A percentile compares a stretch with the other conserved stretches of the same genome.
Conservation (phyloP, 1,140 invertebrate genomes). For the Ceratina japonica region DNA sequence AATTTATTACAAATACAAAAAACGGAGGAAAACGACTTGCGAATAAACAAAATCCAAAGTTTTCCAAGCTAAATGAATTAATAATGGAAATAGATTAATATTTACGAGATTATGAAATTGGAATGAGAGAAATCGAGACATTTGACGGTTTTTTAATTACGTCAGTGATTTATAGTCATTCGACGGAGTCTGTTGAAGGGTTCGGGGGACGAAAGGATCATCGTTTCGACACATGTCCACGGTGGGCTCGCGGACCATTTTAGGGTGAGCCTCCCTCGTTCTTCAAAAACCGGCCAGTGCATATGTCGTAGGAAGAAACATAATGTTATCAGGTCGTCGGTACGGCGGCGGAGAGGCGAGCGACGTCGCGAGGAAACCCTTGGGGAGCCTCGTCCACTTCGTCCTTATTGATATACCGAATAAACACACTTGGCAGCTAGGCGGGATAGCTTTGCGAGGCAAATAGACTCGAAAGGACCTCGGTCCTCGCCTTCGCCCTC, state of each 20-base stretch:
- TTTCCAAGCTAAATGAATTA: too few relatives aligned
- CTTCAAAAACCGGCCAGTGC: constrained; percentile 61
- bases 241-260: constrained; percentile 44
- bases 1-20: too few relatives aligned
- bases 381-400: constrained; percentile 55
- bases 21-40: too few relatives aligned
- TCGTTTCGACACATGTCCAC: constrained; percentile 56
- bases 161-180: constrained; percentile 34
- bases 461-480: constrained; percentile 53
- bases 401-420: constrained; percentile 71
- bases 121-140: background rate
- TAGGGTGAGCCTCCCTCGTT: constrained; percentile 52
- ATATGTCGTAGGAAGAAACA: constrained; percentile 64
- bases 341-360: constrained; percentile 42
- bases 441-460: constrained; percentile 58
- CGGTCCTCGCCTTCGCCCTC: constrained; percentile 10
- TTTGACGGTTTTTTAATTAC: constrained; percentile 16
- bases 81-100: too few relatives aligned
- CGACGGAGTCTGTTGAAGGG: constrained; percentile 10
- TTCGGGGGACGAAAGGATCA: constrained; percentile 31
- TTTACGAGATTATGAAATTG: background rate
- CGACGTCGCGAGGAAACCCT: constrained; percentile 43
- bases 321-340: constrained; percentile 63
- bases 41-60: too few relatives aligned
- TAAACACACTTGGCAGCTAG: constrained; percentile 68